A percentile compares a stretch with the other conserved stretches of the same genome.
phyloP scores from a whole-genome alignment of 53 echinoderm and acorn worm species.

The Zoroaster sp. region DNA sequence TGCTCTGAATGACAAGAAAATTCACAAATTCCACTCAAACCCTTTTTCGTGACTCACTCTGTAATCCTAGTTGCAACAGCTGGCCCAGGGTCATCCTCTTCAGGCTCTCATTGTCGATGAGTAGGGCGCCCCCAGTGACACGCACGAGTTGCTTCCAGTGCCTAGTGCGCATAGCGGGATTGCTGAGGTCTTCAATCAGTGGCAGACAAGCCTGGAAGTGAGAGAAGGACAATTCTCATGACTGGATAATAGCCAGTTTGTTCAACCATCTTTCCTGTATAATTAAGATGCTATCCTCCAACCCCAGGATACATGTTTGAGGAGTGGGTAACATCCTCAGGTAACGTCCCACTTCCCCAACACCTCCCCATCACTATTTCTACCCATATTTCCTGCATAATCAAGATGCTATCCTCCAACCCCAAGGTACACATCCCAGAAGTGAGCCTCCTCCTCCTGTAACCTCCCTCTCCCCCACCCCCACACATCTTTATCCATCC shows the following conservation, averaged over 20 bases:
- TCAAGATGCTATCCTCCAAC: constrained; percentile 73
- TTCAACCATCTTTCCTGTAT: not conserved
- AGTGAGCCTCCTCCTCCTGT: constrained; percentile 30
- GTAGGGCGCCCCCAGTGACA: constrained; percentile 93
- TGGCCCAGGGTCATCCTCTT: constrained; percentile 95
- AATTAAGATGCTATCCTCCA: constrained; percentile 77
- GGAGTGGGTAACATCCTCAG: not conserved
- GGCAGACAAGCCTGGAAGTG: constrained; percentile 81
- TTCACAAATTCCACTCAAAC: too few relatives aligned
- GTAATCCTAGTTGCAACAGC: constrained; percentile 89
- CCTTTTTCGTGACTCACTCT: too few relatives aligned
- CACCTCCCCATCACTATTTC: not conserved
- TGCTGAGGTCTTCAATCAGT: constrained; percentile 94
- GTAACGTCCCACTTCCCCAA: not conserved
- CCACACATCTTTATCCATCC: not conserved
- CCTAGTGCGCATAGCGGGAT: constrained; percentile 94
- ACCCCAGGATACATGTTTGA: constrained; percentile 74
- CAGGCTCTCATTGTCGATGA: constrained; percentile 93
- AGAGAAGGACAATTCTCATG: not conserved
- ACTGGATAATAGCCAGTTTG: not conserved
- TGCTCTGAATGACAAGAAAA: too few relatives aligned
- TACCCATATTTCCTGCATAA: constrained; percentile 68
- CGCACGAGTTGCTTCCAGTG: constrained; percentile 99
- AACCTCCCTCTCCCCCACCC: not conserved
- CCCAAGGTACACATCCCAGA: constrained; percentile 81